Percentiles rank a stretch among this genome's conserved stretches.
phyloP scores from a whole-genome alignment of 2,113 vertebrate species.

The Micromys minutus region DNA sequence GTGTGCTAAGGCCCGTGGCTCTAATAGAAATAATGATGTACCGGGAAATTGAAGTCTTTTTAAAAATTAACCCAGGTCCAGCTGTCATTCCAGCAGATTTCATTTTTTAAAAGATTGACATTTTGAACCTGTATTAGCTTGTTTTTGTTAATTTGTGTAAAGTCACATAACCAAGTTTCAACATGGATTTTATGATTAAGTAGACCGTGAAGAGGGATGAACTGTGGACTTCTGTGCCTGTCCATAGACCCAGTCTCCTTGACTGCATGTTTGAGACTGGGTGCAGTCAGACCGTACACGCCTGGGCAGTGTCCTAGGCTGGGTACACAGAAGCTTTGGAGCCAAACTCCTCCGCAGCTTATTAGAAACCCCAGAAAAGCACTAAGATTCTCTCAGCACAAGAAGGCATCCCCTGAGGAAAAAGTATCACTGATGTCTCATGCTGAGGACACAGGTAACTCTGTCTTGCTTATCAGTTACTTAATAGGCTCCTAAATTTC shows the following conservation, averaged over 20 bases:
- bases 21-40: background rate
- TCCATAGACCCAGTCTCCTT: background rate
- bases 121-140: background rate
- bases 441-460: no score
- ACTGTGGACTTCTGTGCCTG: background rate
- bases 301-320: no score
- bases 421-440: no score
- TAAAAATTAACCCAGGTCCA: background rate
- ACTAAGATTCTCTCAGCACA: no score
- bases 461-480: no score
- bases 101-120: constrained; percentile 16
- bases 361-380: no score
- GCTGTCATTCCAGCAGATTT: background rate
- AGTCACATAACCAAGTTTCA: background rate
- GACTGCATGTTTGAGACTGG: no score
- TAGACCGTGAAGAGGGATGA: background rate
- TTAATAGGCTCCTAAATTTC: no score
- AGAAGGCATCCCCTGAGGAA: no score
- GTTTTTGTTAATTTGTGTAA: constrained; percentile 8
- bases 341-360: no score
- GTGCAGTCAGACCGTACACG: no score
- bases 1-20: background rate
- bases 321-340: no score
- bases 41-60: background rate
- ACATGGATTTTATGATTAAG: background rate